phyloP scores from a whole-genome alignment of 1,140 invertebrate genomes.

The Tetramorium parvispinum region DNA sequence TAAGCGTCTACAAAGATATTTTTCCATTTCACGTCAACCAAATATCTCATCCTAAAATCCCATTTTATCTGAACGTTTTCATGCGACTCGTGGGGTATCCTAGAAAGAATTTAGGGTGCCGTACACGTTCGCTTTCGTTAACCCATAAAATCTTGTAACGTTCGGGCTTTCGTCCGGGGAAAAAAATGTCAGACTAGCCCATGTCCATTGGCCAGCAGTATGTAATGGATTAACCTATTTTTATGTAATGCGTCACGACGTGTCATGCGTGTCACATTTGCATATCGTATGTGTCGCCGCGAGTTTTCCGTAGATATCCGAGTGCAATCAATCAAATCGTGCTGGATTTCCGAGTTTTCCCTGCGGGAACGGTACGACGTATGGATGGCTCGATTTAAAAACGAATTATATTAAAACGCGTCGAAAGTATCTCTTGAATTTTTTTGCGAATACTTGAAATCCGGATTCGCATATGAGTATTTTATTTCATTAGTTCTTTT shows the following conservation, averaged over 20 bases:
- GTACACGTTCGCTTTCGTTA: slow-evolving; percentile 26
- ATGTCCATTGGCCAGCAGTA: background rate
- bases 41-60: background rate
- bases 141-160: slow-evolving; percentile 30
- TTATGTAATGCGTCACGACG: slow-evolving; percentile 55
- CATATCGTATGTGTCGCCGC: slow-evolving; percentile 44
- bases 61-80: slow-evolving; percentile 19
- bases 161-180: background rate
- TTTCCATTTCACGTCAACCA: slow-evolving; percentile 18
- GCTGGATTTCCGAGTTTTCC: slow-evolving; percentile 27
- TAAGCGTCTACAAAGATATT: background rate
- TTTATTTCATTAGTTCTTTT: background rate
- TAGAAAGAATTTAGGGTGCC: slow-evolving; percentile 29
- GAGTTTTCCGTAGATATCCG: background rate
- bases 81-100: background rate
- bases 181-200: slow-evolving; percentile 2
- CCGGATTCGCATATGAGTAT: background rate
- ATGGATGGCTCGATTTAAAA: slow-evolving; percentile 46
- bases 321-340: slow-evolving; percentile 56
- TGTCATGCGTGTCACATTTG: slow-evolving; percentile 49
- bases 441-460: slow-evolving; percentile 3
- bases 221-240: slow-evolving; percentile 56
- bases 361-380: background rate
- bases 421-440: background rate
- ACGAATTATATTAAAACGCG: slow-evolving; percentile 28